Percentiles rank a stretch among this genome's conserved stretches.
These are phyloP conservation scores for Alethe castanea DNA, from an alignment of 2,113 vertebrate species.

Conservation along the genomic window DNA sequence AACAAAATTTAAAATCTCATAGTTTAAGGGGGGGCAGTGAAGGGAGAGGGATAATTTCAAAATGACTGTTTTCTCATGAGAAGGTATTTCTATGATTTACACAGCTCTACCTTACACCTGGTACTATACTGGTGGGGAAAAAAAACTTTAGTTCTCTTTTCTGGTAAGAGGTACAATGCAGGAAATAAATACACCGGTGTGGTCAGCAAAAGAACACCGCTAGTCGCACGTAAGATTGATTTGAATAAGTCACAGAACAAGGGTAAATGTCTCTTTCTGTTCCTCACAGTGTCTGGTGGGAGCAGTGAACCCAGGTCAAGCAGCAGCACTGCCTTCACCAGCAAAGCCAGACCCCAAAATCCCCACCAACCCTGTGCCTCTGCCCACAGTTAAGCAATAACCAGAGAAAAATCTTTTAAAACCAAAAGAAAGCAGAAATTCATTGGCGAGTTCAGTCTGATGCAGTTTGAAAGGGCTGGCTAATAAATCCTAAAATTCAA, in stretches of 20 bases:
- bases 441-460: constrained; percentile 35
- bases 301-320: fast-evolving
- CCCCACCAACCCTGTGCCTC: not conserved
- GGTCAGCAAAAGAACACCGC: not conserved
- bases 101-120: not conserved
- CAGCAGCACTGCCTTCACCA: not conserved
- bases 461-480: constrained; percentile 37
- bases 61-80: not conserved
- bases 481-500: constrained; percentile 52
- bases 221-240: not conserved
- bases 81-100: not conserved
- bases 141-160: not conserved
- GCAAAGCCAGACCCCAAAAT: not conserved
- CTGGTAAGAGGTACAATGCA: not conserved
- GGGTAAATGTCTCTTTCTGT: not conserved
- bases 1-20: not conserved
- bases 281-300: not conserved
- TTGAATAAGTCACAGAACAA: not conserved
- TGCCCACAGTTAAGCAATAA: constrained; percentile 1
- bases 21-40: not conserved
- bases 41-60: not conserved
- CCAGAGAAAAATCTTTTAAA: constrained; percentile 48
- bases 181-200: not conserved
- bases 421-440: constrained; percentile 44
- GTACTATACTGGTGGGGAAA: not conserved